A percentile compares a stretch with the other conserved stretches of the same genome.
Evolutionary conservation across 2,888 invertebrate species (phyloP).

Genomic region (Lomographa bimaculata): DNA sequence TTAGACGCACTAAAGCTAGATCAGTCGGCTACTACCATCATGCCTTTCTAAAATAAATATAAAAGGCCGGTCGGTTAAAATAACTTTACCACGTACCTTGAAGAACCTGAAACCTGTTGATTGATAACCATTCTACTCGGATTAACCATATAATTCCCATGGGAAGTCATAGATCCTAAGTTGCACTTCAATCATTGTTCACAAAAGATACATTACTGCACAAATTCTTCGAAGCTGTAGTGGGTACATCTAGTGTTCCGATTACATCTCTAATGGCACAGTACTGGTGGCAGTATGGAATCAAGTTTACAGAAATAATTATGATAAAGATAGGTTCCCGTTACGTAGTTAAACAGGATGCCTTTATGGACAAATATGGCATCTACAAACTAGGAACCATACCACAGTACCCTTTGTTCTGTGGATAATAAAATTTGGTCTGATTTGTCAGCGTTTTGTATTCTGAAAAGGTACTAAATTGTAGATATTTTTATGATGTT

Average conservation of each 20-base stretch:
- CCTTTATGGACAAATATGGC: slow-evolving; percentile 5
- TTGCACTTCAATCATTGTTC: too few relatives aligned
- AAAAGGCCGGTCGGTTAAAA: too few relatives aligned
- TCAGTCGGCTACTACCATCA: too few relatives aligned
- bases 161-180: too few relatives aligned
- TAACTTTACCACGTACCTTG: too few relatives aligned
- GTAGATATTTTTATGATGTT: background rate
- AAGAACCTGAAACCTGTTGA: too few relatives aligned
- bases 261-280: slow-evolving; percentile 9
- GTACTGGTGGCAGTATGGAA: slow-evolving; percentile 15
- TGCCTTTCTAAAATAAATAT: too few relatives aligned
- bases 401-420: background rate
- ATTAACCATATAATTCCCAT: too few relatives aligned
- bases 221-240: slow-evolving; percentile 5
- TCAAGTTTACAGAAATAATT: slow-evolving; percentile 41
- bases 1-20: too few relatives aligned
- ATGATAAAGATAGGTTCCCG: slow-evolving; percentile 41
- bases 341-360: slow-evolving; percentile 38
- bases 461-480: background rate
- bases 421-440: background rate
- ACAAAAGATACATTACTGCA: too few relatives aligned
- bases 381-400: too few relatives aligned
- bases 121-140: too few relatives aligned
- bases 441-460: background rate
- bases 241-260: slow-evolving; percentile 5